Evolutionary conservation across 2,113 vertebrate species (phyloP).

Genomic region (Bungarus multicinctus): DNA sequence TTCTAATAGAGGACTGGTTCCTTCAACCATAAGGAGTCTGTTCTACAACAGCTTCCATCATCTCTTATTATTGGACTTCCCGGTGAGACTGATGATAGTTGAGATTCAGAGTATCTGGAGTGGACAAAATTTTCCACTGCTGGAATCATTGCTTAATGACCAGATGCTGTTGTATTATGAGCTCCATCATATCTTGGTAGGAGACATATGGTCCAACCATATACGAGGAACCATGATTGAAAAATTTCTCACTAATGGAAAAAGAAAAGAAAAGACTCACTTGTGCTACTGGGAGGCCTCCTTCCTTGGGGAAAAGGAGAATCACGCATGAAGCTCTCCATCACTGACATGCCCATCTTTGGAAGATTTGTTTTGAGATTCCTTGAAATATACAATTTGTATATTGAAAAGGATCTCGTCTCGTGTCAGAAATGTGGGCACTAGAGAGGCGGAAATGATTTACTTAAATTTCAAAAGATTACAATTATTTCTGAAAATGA

Average conservation of each 20-base stretch:
- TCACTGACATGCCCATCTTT: neutral
- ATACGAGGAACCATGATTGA: neutral
- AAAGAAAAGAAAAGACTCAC: neutral
- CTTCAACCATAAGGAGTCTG: neutral
- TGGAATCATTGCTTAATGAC: neutral
- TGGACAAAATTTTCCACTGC: neutral
- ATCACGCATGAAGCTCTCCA: neutral
- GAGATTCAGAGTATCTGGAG: neutral
- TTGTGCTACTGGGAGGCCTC: neutral
- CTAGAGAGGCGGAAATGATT: neutral
- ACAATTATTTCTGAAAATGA: neutral
- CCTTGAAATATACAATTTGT: neutral
- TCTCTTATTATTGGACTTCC: neutral
- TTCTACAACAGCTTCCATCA: neutral
- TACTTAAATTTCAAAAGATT: neutral
- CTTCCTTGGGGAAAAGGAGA: neutral
- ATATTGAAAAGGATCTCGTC: neutral
- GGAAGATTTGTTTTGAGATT: neutral
- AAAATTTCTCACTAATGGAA: neutral
- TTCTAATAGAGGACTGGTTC: neutral
- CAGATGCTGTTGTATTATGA: neutral
- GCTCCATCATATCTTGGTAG: neutral
- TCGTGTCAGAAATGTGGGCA: neutral
- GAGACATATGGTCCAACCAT: neutral
- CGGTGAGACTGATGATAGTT: neutral